Evolutionary conservation across 2,797 vertebrate species (phyloP).

Genomic region (Erpetoichthys calabaricus): DNA sequence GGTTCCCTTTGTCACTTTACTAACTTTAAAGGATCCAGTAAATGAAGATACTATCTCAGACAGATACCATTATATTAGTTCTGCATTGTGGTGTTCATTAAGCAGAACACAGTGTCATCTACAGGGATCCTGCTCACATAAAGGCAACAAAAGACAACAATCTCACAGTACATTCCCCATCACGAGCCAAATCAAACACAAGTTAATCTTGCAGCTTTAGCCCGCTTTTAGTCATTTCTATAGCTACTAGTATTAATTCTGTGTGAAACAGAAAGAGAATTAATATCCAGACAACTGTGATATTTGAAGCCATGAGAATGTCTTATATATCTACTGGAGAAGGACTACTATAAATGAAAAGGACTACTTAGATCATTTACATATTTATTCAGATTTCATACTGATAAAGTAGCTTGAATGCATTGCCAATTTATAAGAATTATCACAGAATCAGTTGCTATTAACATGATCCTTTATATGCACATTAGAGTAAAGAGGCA

Average conservation of each 20-base stretch:
- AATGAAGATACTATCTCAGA: too few relatives aligned
- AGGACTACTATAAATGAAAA: constrained; percentile 16
- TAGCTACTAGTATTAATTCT: constrained; percentile 1
- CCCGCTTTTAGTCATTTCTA: not conserved
- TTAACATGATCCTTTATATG: not conserved
- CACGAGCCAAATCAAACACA: constrained; percentile 1
- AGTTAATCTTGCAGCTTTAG: not conserved
- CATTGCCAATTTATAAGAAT: constrained; percentile 1
- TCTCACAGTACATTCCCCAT: not conserved
- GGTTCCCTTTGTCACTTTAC: too few relatives aligned
- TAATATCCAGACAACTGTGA: constrained; percentile 5
- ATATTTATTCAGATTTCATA: constrained; percentile 13
- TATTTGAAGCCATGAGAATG: constrained; percentile 5
- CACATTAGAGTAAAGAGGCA: too few relatives aligned
- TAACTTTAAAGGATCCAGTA: too few relatives aligned
- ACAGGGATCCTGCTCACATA: not conserved
- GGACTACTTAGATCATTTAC: constrained; percentile 6
- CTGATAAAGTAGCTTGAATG: constrained; percentile 7
- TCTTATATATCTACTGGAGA: constrained; percentile 6
- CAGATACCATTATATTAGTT: too few relatives aligned
- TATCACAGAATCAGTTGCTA: constrained; percentile 1
- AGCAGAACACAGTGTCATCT: too few relatives aligned
- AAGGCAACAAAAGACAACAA: not conserved
- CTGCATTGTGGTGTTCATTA: too few relatives aligned
- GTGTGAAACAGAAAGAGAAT: constrained; percentile 6